Conservation (phyloP, 35 echinoderm and acorn worm genomes). For the Heliocidaris tuberculata region DNA sequence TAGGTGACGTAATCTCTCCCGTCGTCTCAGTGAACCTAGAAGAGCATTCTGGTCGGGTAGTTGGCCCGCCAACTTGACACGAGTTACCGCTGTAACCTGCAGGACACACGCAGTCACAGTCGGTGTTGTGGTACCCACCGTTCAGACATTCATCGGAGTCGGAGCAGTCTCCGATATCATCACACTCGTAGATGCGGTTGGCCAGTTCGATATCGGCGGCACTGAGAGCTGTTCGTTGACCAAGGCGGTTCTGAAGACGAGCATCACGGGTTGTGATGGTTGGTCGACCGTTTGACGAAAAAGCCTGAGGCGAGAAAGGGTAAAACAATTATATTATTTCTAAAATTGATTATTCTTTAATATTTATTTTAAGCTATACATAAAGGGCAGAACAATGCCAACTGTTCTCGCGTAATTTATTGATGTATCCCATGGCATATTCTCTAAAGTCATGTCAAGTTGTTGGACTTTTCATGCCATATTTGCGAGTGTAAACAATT, state of each 20-base stretch:
- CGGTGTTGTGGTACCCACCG: conserved; percentile 54
- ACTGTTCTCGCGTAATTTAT: not conserved
- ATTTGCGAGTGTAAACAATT: not conserved
- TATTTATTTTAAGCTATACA: not conserved
- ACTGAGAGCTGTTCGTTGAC: conserved; percentile 26
- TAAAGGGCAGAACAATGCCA: not conserved
- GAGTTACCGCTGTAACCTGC: conserved; percentile 43
- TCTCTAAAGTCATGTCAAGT: not conserved
- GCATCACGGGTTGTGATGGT: conserved; percentile 57
- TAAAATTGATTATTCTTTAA: not conserved
- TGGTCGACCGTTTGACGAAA: conserved; percentile 35
- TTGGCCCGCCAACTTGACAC: conserved; percentile 42
- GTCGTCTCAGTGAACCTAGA: conserved; percentile 44
- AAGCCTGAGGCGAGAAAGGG: conserved; percentile 33
- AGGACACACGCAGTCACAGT: conserved; percentile 58
- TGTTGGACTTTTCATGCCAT: not conserved
- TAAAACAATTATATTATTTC: not conserved
- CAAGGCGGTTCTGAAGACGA: conserved; percentile 7
- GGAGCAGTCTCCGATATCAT: conserved; percentile 9
- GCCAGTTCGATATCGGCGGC: conserved; percentile 56
- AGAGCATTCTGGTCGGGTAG: conserved; percentile 16
- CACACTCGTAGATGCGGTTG: conserved; percentile 64
- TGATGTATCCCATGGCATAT: not conserved
- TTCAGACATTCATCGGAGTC: conserved; percentile 40
- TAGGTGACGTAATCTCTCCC: conserved; percentile 57